phyloP scores from a whole-genome alignment of 2,888 invertebrate genomes.

The Diaprepes abbreviatus region DNA sequence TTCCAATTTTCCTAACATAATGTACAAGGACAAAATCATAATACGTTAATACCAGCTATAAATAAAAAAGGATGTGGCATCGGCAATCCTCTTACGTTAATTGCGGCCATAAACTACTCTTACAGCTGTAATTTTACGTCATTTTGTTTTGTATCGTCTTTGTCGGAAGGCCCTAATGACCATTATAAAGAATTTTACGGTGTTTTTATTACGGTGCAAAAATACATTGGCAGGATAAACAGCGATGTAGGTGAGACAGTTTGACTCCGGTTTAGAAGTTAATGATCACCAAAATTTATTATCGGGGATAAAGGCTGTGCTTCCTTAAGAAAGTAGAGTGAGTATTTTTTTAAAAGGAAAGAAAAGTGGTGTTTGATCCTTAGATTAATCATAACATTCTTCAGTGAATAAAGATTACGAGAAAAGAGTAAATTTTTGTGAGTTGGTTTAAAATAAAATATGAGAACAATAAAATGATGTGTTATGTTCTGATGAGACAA shows the following conservation, averaged over 20 bases:
- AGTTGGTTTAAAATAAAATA: no score
- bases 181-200: slow-evolving; percentile 43
- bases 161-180: slow-evolving; percentile 33
- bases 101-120: slow-evolving; percentile 47
- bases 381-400: no score
- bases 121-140: slow-evolving; percentile 44
- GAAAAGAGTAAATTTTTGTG: no score
- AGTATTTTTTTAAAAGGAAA: no score
- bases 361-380: no score
- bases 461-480: no score
- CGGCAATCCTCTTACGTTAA: slow-evolving; percentile 45
- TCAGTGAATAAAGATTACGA: no score
- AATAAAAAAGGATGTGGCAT: slow-evolving; percentile 40
- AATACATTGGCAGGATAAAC: slow-evolving; percentile 24
- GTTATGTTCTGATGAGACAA: no score
- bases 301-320: no score
- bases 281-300: neutral
- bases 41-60: slow-evolving; percentile 32
- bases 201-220: slow-evolving; percentile 30
- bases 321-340: no score
- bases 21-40: slow-evolving; percentile 7
- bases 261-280: neutral
- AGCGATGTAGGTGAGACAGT: neutral
- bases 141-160: slow-evolving; percentile 39
- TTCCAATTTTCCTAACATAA: slow-evolving; percentile 8